A percentile compares a stretch with the other conserved stretches of the same genome.
These are phyloP conservation scores for Cynopterus brachyotis DNA, from an alignment of 2,113 vertebrate species.

Conservation along the genomic window DNA sequence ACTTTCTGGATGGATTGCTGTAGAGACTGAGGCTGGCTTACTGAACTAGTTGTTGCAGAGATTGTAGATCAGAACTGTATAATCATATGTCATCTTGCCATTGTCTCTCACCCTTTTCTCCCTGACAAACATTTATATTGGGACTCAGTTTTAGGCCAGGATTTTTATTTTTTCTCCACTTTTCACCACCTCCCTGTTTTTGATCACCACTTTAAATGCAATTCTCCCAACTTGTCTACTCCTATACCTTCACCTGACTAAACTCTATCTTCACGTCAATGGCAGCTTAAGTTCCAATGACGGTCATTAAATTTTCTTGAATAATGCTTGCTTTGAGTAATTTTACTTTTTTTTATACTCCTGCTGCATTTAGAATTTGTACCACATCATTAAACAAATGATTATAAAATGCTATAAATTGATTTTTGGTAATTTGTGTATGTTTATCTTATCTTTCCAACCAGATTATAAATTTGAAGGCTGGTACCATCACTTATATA, in stretches of 20 bases:
- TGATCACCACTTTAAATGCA: background rate
- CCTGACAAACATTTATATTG: background rate
- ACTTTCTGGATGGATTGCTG: background rate
- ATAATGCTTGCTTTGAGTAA: background rate
- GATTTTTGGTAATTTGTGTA: constrained; percentile 55
- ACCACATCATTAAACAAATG: constrained; percentile 42
- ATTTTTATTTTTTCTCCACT: background rate
- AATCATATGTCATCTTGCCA: background rate
- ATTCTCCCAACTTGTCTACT: background rate
- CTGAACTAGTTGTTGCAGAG: background rate
- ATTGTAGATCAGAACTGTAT: background rate
- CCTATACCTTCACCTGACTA: background rate
- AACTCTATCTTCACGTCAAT: background rate
- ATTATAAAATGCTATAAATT: constrained; percentile 58
- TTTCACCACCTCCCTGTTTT: background rate
- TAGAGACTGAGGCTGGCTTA: background rate
- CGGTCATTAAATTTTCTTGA: background rate
- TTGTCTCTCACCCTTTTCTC: background rate
- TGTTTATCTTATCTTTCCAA: constrained; percentile 38
- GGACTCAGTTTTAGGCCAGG: background rate
- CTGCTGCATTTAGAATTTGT: constrained; percentile 46
- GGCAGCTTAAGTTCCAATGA: background rate
- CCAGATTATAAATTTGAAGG: constrained; percentile 21
- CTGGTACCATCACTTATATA: background rate
- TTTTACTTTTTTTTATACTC: constrained; percentile 15